Evolutionary conservation across 2,113 vertebrate genomes (phyloP), one percentile per base, ranked within the genome.

Genomic region (Sitta europaea): DNA sequence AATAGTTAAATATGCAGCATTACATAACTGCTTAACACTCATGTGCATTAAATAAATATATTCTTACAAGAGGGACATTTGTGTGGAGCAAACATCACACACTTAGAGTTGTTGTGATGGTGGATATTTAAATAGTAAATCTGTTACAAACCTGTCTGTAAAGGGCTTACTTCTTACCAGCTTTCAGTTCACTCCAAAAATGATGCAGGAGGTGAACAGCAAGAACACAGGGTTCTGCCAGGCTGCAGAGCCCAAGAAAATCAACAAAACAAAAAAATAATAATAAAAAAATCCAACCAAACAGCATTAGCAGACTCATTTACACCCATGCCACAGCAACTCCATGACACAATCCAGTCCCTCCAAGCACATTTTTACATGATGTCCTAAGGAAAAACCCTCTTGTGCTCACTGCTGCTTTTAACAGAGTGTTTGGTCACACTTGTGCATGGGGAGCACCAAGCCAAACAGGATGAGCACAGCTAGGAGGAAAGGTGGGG

Each of bases 401-500:
- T 72, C 29, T 23, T 25, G 28, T 31, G 8, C 15, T 66, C 48
- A 23, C 27, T 15, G 23, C 35, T 68, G 33, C 29, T 53, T 59
- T 38, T 75, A 50, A 28, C 8, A 6, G 38, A 33, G n/a, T 18
- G n/a, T 71, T 75, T 58, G 85, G 16, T 13, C 18, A 10, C 2
- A 2, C 23, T 61, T 35, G 45, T 63, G 43, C 54, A 11, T 1
- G 9, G 59, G 58, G 31, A 80, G 48, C 59, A 45, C 33, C 45
- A 17, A 80, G 40, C 11, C 59, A 67, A 66, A 54, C 20, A 24
- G 0, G 0, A 54, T 0, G 19, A 86, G 33, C 50, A 14, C 17
- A 31, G 45, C 59, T 53, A 38, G 45, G 12, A 65, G n/a, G 47
- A 62, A 61, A 57, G 16, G 10, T 14, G 53, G 51, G 27, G 4